Evolutionary conservation across 2,888 invertebrate species (phyloP).

Genomic region (Microplitis manilae): DNA sequence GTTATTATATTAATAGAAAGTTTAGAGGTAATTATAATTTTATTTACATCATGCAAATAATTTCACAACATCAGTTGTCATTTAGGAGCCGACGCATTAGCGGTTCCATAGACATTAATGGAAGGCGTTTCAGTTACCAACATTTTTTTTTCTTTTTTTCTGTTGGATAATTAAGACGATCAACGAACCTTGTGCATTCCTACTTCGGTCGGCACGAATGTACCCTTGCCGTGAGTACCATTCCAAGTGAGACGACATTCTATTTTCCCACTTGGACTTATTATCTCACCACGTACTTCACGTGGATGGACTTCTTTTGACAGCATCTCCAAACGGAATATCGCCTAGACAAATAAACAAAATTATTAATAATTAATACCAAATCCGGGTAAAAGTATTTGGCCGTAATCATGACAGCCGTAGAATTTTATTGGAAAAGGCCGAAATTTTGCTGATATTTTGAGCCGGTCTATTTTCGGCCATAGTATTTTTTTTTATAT

Average conservation of each 20-base stretch:
- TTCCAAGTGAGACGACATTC: constrained; percentile 72
- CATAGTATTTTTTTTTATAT: too few species aligned
- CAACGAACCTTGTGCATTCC: constrained; percentile 89
- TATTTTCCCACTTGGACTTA: constrained; percentile 82
- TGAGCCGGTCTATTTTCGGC: too few species aligned
- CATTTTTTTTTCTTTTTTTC: constrained; percentile 12
- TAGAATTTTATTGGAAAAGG: too few species aligned
- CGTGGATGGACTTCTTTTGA: constrained; percentile 80
- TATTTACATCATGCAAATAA: constrained; percentile 16
- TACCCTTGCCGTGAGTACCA: constrained; percentile 79
- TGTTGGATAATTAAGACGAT: constrained; percentile 20
- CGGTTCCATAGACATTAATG: background rate
- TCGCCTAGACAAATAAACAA: constrained; percentile 75
- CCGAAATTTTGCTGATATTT: too few species aligned
- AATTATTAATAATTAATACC: background rate
- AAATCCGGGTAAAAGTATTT: too few species aligned
- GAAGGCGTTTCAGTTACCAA: background rate
- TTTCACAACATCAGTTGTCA: constrained; percentile 1
- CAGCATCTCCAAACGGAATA: constrained; percentile 84
- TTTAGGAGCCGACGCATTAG: background rate
- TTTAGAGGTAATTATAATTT: constrained; percentile 13
- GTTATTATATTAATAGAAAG: background rate
- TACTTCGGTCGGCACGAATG: constrained; percentile 89
- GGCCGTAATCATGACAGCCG: too few species aligned
- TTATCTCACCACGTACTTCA: constrained; percentile 83